Conservation (phyloP, 2,113 vertebrate species). For the Rostratula benghalensis region DNA sequence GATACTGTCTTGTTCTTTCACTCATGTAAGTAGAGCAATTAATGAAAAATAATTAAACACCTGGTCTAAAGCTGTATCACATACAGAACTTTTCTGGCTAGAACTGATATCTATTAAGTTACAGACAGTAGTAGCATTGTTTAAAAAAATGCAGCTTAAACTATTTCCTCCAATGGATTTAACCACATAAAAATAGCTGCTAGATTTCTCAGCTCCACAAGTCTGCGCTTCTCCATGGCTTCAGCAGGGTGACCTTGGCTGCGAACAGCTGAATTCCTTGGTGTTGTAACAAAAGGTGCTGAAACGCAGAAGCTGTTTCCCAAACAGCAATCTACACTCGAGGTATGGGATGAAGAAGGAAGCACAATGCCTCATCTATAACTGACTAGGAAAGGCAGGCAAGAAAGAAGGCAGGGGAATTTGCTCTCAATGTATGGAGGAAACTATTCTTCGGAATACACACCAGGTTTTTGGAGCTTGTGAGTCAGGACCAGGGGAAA, state of each 20-base stretch:
- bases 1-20: conserved; percentile 1
- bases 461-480: neutral
- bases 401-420: neutral
- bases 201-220: neutral
- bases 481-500: neutral
- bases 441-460: neutral
- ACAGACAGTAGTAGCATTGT: neutral
- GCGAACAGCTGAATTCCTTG: neutral
- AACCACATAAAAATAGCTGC: neutral
- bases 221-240: neutral
- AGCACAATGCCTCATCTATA: neutral
- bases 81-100: neutral
- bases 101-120: neutral
- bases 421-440: too few species aligned
- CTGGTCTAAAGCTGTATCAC: neutral
- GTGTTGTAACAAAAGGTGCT: neutral
- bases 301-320: neutral
- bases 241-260: neutral
- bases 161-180: neutral
- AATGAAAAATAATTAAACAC: conserved; percentile 24
- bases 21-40: neutral
- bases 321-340: neutral
- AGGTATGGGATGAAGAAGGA: neutral
- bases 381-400: neutral
- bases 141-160: neutral